phyloP scores from a whole-genome alignment of 1,140 invertebrate genomes.

The Lucilia sericata region DNA sequence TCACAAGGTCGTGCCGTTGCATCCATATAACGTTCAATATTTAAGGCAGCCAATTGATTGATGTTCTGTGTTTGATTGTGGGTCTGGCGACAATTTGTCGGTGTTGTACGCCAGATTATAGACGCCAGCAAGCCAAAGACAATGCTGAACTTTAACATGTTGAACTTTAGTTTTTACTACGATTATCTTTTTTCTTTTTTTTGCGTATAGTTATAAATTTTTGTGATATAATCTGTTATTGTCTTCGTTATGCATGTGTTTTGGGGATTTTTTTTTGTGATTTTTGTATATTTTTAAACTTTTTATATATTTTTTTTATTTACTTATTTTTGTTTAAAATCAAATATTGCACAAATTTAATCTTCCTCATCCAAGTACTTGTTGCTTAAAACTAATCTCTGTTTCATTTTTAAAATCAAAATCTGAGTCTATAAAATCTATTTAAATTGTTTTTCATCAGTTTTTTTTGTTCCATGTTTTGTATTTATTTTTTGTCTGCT shows the following conservation, averaged over 20 bases:
- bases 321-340: too few relatives aligned
- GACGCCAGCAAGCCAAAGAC: slow-evolving; percentile 58
- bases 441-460: neutral
- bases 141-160: slow-evolving; percentile 62
- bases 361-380: neutral
- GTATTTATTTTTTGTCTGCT: too few relatives aligned
- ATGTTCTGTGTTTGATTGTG: slow-evolving; percentile 48
- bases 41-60: slow-evolving; percentile 58
- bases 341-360: neutral
- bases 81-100: slow-evolving; percentile 60
- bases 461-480: too few relatives aligned
- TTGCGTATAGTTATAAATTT: too few relatives aligned
- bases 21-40: slow-evolving; percentile 64
- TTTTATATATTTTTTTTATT: neutral
- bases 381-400: slow-evolving; percentile 12
- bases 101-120: slow-evolving; percentile 62
- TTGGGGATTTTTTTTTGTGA: neutral
- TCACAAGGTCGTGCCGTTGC: slow-evolving; percentile 58
- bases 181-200: neutral
- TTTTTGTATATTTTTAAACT: neutral
- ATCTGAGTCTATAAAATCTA: slow-evolving; percentile 20
- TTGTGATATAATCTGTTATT: neutral
- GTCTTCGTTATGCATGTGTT: neutral
- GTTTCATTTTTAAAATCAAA: neutral
- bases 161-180: neutral